phyloP scores from a whole-genome alignment of 2,888 invertebrate species.

The Leptinotarsa juncta region DNA sequence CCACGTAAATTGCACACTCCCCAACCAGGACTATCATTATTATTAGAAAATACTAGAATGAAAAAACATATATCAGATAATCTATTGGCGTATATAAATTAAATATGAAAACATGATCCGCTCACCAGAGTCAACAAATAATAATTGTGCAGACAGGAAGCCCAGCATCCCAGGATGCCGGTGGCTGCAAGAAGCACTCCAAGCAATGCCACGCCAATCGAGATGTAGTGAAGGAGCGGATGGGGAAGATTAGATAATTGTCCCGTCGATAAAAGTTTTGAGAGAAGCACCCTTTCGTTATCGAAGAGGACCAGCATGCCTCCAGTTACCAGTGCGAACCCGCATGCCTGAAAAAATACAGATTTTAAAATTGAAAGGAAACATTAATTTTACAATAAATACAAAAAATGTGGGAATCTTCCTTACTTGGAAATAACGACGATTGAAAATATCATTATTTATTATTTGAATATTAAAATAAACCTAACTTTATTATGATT shows the following conservation, averaged over 20 bases:
- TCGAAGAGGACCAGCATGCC: constrained; percentile 81
- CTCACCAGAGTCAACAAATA: constrained; percentile 78
- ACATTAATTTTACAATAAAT: too few species aligned
- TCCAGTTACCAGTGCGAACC: constrained; percentile 76
- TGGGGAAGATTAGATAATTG: constrained; percentile 73
- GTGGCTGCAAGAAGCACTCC: constrained; percentile 77
- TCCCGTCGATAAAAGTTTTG: constrained; percentile 74
- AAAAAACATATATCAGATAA: constrained; percentile 27
- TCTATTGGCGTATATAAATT: not conserved
- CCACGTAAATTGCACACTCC: constrained; percentile 78
- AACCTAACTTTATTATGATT: too few species aligned
- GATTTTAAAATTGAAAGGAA: too few species aligned
- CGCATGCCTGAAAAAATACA: constrained; percentile 72
- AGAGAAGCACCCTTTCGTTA: constrained; percentile 77
- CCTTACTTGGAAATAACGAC: not conserved
- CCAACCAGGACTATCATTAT: constrained; percentile 76
- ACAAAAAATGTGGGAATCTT: too few species aligned
- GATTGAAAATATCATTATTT: not conserved
- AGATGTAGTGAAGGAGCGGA: constrained; percentile 82
- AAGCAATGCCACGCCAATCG: constrained; percentile 76
- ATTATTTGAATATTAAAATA: not conserved
- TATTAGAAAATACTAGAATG: constrained; percentile 76
- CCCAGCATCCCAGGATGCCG: constrained; percentile 85
- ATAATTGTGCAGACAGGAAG: constrained; percentile 80
- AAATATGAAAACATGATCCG: not conserved